Base-by-base conservation (phyloP, 2,797 vertebrate genomes). In the Aeoliscus strigatus region DNA sequence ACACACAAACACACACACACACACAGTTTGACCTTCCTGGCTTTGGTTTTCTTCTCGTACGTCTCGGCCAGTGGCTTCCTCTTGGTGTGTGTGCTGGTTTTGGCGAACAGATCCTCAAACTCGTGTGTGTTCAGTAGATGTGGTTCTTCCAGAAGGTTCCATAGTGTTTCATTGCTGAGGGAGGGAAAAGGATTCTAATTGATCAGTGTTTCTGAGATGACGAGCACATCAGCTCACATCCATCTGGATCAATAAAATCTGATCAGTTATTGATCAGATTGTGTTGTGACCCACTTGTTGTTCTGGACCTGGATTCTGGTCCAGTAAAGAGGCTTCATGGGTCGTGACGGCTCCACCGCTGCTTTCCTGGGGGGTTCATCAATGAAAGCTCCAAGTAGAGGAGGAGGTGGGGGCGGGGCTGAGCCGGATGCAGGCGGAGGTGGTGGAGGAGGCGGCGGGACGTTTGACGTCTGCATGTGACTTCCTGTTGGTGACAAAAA, bases 261-360 rank as follows among this genome's bases (percentile, higher is more conserved):
- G n/a, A n/a, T n/a, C n/a, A n/a, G n/a, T n/a, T n/a, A n/a, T n/a
- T n/a, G n/a, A n/a, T n/a, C n/a, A n/a, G 2, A 15, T 8, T 4
- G 10, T 42, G n/a, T 14, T 11, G 1, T 15, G 38, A 67, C 77
- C 8, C 90, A 99, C 95, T 91, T 94, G 79, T 70, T 89, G 43
- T 86, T 81, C 68, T 90, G 86, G 59, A 98, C 77, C 49, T 97
- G 96, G 80, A 99, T 94, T 57, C 93, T 89, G 56, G 88, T 95
- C 96, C 96, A 99, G 66, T 98, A 95, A 27, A 99, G 89, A 35
- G 95, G 91, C 72, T 91, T 97, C 94, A 99, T 99, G 49, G 92
- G 92, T 55, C 81, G 79, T 13, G 86, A 81, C 11, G 92, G 94
- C 75, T 94, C 90, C 60, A 96, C 71, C 14, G 84, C 68, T 15